Base-by-base conservation (phyloP, 1,140 invertebrate genomes). In the Tetramorium alpestre region DNA sequence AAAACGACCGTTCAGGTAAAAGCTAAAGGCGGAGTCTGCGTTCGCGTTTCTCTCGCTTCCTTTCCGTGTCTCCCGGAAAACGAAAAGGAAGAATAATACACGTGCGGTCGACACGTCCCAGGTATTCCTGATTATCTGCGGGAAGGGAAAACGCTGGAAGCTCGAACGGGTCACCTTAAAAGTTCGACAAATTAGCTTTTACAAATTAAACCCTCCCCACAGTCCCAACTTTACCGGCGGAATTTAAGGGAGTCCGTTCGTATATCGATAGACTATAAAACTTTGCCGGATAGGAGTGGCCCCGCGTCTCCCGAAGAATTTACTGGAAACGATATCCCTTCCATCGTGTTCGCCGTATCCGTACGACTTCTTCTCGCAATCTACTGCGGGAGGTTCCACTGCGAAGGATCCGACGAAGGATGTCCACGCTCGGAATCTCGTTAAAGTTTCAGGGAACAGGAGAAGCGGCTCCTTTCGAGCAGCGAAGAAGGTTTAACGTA, bases 151-250 rank as follows among this genome's bases (percentile, higher is more conserved):
- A 56, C 56, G 58, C 18, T 8, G 72, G 62, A 13, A 33, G 38
- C n/a, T 49, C 56, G 13, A 65, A 65, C 56, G 49, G 62, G 60
- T 73, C 76, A 86, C 87, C 91, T 91, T 92, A 93, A 94, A 94
- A 94, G 93, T 95, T 94, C 85, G 91, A 89, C 90, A 92, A 94
- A 94, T 95, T 94, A 95, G 92, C 93, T 95, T 93, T 93, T 92
- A 94, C 94, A 93, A 94, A 94, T 94, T 92, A 94, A 94, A 94
- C 87, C 91, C 88, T 88, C 85, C 51, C 86, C 60, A 77, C 73
- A 54, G 75, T 54, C 1, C 47, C 69, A 93, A 93, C 86, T 94
- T 94, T 86, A 86, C 76, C 80, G 75, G 75, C 75, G 87, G 87
- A 90, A 82, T 92, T 93, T 92, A 92, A 91, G 89, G 72, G 90